A percentile compares a stretch with the other conserved stretches of the same genome.
Conservation (phyloP, 1,140 invertebrate genomes). For the Cephus cinctus region DNA sequence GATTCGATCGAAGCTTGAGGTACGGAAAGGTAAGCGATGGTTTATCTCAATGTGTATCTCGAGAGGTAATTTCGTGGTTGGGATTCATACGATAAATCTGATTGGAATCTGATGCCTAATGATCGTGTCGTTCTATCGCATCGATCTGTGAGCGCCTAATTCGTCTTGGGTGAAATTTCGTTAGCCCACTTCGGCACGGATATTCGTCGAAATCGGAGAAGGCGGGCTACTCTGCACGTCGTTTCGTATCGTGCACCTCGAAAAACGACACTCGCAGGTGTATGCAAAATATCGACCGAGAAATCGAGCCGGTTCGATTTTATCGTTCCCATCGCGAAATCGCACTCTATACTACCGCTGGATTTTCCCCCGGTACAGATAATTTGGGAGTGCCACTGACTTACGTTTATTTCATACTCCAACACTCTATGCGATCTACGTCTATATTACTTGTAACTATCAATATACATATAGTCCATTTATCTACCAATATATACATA, state of each 20-base stretch:
- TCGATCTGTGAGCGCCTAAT: neutral
- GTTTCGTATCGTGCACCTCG: too few relatives aligned
- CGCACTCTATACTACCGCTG: neutral
- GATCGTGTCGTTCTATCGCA: neutral
- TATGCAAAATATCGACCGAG: neutral
- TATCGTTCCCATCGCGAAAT: neutral
- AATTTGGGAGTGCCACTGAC: too few relatives aligned
- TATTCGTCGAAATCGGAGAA: neutral
- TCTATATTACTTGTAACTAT: too few relatives aligned
- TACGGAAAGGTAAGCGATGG: neutral
- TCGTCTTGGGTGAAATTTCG: slow-evolving; percentile 4
- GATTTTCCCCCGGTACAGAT: neutral
- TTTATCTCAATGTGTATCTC: slow-evolving; percentile 2
- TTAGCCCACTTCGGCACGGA: too few relatives aligned
- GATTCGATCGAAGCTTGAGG: neutral
- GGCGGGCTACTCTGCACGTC: neutral
- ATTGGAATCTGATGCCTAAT: neutral
- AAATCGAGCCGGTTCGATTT: neutral
- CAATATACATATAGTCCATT: too few relatives aligned
- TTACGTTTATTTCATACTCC: too few relatives aligned
- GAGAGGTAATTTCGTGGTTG: slow-evolving; percentile 2
- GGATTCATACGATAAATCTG: slow-evolving; percentile 2
- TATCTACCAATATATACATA: too few relatives aligned
- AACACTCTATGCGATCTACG: too few relatives aligned
- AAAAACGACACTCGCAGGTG: too few relatives aligned